Percentiles rank a stretch among this genome's conserved stretches.
Conservation (phyloP, 2,888 invertebrate species). For the Embidobia sp. region DNA sequence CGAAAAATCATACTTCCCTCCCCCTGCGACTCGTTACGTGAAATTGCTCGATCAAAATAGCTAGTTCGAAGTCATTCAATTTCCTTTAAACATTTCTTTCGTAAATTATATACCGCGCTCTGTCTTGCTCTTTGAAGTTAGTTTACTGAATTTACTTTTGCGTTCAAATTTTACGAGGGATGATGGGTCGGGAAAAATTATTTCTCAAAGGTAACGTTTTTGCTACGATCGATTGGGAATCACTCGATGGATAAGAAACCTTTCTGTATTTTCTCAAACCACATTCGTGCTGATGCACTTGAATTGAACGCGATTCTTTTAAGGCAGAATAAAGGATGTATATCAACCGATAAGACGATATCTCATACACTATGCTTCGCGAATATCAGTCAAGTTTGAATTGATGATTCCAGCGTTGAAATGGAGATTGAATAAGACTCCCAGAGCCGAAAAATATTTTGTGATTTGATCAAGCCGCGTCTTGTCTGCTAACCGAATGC, state of each 20-base stretch:
- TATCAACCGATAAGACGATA: conserved; percentile 59
- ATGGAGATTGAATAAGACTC: conserved; percentile 58
- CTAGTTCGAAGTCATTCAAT: conserved; percentile 32
- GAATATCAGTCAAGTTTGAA: conserved; percentile 52
- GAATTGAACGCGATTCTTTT: conserved; percentile 56
- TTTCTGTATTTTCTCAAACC: conserved; percentile 45
- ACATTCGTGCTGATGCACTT: conserved; percentile 60
- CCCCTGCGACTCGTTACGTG: conserved; percentile 10
- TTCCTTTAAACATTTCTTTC: conserved; percentile 33
- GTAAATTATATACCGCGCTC: conserved; percentile 24
- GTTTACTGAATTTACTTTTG: conserved; percentile 45
- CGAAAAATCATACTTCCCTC: too few relatives aligned
- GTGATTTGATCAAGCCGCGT: conserved; percentile 15
- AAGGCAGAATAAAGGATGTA: conserved; percentile 55
- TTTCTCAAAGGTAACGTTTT: conserved; percentile 55
- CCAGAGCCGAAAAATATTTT: conserved; percentile 44
- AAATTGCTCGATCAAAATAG: conserved; percentile 29
- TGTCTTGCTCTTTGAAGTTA: conserved; percentile 30
- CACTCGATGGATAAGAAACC: conserved; percentile 58
- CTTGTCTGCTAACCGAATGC: conserved; percentile 16
- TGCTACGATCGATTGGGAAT: conserved; percentile 52
- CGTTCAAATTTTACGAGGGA: conserved; percentile 45
- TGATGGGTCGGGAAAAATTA: conserved; percentile 51
- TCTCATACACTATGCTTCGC: conserved; percentile 48
- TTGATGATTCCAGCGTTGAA: conserved; percentile 51